Percentiles rank a stretch among this genome's conserved stretches.
These are phyloP conservation scores for Liopterus haemorrhoidalis DNA, from an alignment of 2,888 invertebrate genomes.

Conservation along the genomic window DNA sequence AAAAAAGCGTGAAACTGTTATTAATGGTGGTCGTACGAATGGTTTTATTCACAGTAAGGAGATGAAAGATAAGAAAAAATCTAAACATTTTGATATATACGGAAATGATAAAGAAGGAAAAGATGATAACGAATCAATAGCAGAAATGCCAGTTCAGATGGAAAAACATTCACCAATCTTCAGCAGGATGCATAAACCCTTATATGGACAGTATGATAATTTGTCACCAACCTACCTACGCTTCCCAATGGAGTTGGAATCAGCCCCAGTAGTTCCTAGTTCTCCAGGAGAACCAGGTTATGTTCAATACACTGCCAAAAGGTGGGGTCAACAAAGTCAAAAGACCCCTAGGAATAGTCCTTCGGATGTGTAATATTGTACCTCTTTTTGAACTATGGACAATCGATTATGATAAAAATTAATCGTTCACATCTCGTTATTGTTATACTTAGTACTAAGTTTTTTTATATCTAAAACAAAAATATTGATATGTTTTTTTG, in stretches of 20 bases:
- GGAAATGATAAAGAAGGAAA: constrained; percentile 38
- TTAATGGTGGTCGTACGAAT: no score
- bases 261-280: constrained; percentile 52
- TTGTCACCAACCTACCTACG: constrained; percentile 46
- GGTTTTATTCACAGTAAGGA: constrained; percentile 39
- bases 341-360: constrained; percentile 57
- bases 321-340: constrained; percentile 53
- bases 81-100: constrained; percentile 28
- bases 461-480: no score
- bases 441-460: no score
- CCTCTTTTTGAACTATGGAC: no score
- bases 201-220: constrained; percentile 41
- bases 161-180: constrained; percentile 44
- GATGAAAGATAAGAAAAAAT: constrained; percentile 1
- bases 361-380: constrained; percentile 9
- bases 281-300: constrained; percentile 68
- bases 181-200: constrained; percentile 44
- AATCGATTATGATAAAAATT: no score
- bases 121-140: constrained; percentile 34
- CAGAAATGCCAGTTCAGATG: constrained; percentile 30
- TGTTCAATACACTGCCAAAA: constrained; percentile 64
- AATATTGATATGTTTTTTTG: no score
- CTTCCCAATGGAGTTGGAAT: constrained; percentile 41
- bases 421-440: no score
- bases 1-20: constrained; percentile 26